Evolutionary conservation across 2,113 vertebrate genomes (phyloP).

Genomic region (Mobula hypostoma): DNA sequence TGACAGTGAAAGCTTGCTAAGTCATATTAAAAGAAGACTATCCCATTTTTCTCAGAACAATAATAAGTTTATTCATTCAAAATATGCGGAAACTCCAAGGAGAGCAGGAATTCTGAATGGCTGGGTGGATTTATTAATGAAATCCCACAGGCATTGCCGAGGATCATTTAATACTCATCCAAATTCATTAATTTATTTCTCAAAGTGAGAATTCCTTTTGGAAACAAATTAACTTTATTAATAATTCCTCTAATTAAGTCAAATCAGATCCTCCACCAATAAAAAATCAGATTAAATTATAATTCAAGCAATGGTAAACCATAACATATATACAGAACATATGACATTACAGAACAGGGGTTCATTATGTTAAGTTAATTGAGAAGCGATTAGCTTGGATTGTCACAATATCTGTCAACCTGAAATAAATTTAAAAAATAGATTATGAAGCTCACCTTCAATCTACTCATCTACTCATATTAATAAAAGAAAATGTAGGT

Average conservation of each 20-base stretch:
- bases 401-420: background rate
- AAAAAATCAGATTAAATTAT: slow-evolving; percentile 20
- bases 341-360: background rate
- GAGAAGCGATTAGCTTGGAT: background rate
- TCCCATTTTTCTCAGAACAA: background rate
- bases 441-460: background rate
- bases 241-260: slow-evolving; percentile 18
- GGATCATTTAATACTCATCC: background rate
- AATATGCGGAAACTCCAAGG: background rate
- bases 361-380: background rate
- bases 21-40: background rate
- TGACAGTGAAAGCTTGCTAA: background rate
- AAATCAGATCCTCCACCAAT: background rate
- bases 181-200: slow-evolving; percentile 9
- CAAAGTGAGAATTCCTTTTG: background rate
- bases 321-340: background rate
- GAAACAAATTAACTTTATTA: slow-evolving; percentile 15
- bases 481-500: background rate
- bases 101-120: background rate
- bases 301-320: background rate
- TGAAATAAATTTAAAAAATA: background rate
- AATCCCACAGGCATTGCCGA: background rate
- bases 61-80: background rate
- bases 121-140: background rate
- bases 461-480: background rate